These are phyloP conservation scores for Gryllus bimaculatus DNA, from an alignment of 1,140 invertebrate species.

Conservation along the genomic window DNA sequence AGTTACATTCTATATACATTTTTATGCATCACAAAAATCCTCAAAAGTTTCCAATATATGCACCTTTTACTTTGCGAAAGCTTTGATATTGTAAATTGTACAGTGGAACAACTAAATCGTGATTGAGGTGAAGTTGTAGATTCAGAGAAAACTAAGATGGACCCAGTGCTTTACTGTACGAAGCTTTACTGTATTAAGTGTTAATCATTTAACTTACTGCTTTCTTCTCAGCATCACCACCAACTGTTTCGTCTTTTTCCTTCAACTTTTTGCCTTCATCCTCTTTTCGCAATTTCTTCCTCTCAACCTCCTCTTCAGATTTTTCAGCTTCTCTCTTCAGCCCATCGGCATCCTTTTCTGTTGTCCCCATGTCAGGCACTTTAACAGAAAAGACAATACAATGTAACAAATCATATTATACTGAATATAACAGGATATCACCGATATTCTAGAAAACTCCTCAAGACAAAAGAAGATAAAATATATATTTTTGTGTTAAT, in stretches of 20 bases:
- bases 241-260: not conserved
- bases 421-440: not conserved
- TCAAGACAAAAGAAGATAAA: no score
- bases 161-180: no score
- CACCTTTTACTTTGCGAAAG: no score
- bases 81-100: no score
- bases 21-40: no score
- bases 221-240: constrained; percentile 38
- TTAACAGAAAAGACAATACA: not conserved
- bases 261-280: constrained; percentile 9
- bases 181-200: not conserved
- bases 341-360: constrained; percentile 35
- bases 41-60: no score
- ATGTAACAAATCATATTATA: not conserved
- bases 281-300: constrained; percentile 16
- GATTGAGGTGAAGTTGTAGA: no score
- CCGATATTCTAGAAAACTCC: no score
- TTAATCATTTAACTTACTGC: constrained; percentile 31
- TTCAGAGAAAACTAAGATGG: no score
- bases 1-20: no score
- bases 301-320: constrained; percentile 29
- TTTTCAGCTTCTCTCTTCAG: constrained; percentile 34
- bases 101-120: no score
- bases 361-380: constrained; percentile 28
- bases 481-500: no score